Conservation (phyloP, 64 coral and sea anemone genomes). For the Montipora cactus region DNA sequence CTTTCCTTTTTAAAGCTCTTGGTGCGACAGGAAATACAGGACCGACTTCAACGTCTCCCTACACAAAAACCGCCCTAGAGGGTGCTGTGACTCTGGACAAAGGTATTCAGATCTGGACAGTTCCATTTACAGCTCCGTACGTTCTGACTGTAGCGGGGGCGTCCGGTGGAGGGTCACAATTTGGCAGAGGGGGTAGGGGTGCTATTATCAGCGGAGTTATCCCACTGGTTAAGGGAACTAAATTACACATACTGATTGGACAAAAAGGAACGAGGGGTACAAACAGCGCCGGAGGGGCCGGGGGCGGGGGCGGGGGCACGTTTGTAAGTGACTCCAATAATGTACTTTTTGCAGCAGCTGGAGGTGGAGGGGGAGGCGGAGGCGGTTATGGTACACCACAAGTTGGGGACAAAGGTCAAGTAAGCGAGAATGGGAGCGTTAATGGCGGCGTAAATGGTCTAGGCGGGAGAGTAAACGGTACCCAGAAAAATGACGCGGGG, state of each 20-base stretch:
- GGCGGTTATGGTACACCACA: not conserved
- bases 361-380: constrained; percentile 49
- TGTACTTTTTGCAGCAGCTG: constrained; percentile 24
- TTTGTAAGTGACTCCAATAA: constrained; percentile 15
- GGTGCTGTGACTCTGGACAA: constrained; percentile 55
- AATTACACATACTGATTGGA: constrained; percentile 40
- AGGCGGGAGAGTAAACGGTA: constrained; percentile 17
- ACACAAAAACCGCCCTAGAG: not conserved
- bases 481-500: not conserved
- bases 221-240: not conserved
- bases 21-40: constrained; percentile 6
- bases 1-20: constrained; percentile 25
- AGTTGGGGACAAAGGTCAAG: not conserved
- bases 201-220: constrained; percentile 12
- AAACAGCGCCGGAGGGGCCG: not conserved
- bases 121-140: constrained; percentile 29
- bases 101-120: constrained; percentile 62
- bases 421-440: not conserved
- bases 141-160: constrained; percentile 17
- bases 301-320: constrained; percentile 53
- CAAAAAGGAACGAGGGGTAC: not conserved
- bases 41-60: constrained; percentile 17
- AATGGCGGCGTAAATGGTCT: constrained; percentile 7
- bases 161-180: not conserved
- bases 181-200: not conserved